phyloP scores from a whole-genome alignment of 2,797 vertebrate genomes.

The Lithobates sylvaticus region DNA sequence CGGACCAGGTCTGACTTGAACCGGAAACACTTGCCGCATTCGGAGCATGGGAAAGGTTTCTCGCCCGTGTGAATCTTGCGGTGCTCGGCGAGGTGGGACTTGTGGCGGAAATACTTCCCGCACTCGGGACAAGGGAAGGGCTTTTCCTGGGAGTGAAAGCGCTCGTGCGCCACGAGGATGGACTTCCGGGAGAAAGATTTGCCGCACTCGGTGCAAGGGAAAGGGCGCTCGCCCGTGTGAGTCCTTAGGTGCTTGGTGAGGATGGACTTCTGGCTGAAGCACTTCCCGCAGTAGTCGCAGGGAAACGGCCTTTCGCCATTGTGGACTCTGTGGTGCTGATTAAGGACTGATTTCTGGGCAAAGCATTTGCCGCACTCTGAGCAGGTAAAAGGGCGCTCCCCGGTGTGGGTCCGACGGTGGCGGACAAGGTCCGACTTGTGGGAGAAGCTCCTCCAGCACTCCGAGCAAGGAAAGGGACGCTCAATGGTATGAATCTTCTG shows the following conservation, averaged over 20 bases:
- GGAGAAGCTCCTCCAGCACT: slow-evolving; percentile 1
- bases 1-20: background rate
- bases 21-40: background rate
- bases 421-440: background rate
- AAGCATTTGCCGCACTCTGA: background rate
- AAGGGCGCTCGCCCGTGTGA: background rate
- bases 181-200: background rate
- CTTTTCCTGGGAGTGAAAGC: background rate
- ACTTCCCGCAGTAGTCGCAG: background rate
- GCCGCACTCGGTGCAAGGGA: background rate
- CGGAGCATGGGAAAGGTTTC: background rate
- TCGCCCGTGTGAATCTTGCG: background rate
- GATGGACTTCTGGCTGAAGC: background rate
- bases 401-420: background rate
- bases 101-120: background rate
- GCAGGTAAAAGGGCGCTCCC: background rate
- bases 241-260: background rate
- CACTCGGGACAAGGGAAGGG: background rate
- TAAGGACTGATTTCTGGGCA: background rate
- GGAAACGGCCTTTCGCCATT: slow-evolving; percentile 13
- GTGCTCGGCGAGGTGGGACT: background rate
- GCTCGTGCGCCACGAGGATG: background rate
- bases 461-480: background rate
- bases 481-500: background rate
- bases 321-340: slow-evolving; percentile 1